Base-by-base conservation (phyloP, 2,797 vertebrate species). In the Arvicola amphibius region DNA sequence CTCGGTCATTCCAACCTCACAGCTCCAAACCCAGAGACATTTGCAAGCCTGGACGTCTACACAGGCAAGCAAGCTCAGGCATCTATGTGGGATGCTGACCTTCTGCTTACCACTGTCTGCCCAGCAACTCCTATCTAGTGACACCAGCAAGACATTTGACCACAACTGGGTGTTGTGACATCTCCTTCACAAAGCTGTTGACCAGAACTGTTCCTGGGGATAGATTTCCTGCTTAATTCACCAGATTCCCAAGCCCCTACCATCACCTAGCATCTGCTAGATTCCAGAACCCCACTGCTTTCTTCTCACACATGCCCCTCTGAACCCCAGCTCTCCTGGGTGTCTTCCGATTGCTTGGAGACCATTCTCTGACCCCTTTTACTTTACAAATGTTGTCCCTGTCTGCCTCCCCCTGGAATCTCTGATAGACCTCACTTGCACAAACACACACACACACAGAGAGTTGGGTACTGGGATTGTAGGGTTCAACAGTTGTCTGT, bases 241-340 rank as follows among this genome's bases (percentile, higher is more conserved):
- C 61, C 0, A 21, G 65, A 16, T 4, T 53, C 65, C 21, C 6
- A 34, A n/a, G n/a, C 4, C 43, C 11, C 73, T 4, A 9, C 25
- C 56, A 46, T 3, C 21, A n/a, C 4, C 12, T 6, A 16, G n/a
- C 78, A 29, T 56, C 65, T 25, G 25, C 13, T 0, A 0, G 16
- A 27, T 5, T 51, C 29, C 79, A 14, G 29, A 43, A 2, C n/a
- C 27, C 16, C 23, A 4, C 0, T 51, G 16, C 9, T n/a, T 6
- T 43, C n/a, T 14, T 0, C 56, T 65, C 27, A 6, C 3, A 14
- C 0, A 0, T 0, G 5, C 14, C 27, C 0, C 53, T 40, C 40
- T 1, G 4, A n/a, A 53, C 56, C 32, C 71, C 56, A 29, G 74
- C 25, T 59, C 8, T 34, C 2, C 1, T 25, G 48, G 12, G 3